Conservation (phyloP, 2,797 vertebrate genomes). For the Chrosomus eos region DNA sequence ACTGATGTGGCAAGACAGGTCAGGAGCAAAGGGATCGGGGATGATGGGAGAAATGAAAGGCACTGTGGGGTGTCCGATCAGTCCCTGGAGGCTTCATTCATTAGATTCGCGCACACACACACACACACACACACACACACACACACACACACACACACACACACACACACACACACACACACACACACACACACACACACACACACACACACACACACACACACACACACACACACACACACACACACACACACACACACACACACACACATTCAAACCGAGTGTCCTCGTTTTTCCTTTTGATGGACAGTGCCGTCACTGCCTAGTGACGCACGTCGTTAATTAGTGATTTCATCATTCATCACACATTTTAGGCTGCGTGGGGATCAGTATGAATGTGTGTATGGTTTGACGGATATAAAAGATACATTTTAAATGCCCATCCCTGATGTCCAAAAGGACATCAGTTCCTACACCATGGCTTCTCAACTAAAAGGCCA, state of each 20-base stretch:
- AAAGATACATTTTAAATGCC: neutral
- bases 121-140: constrained; percentile 32
- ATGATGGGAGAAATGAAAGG: constrained; percentile 39
- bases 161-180: constrained; percentile 31
- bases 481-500: neutral
- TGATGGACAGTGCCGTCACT: constrained; percentile 14
- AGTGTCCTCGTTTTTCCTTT: constrained; percentile 19
- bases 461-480: neutral
- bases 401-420: constrained; percentile 28
- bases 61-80: constrained; percentile 7
- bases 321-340: constrained; percentile 23
- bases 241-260: constrained; percentile 26
- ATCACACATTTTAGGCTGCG: constrained; percentile 8
- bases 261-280: constrained; percentile 10
- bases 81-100: constrained; percentile 23
- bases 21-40: constrained; percentile 28
- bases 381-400: constrained; percentile 15
- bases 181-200: constrained; percentile 28
- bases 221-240: constrained; percentile 36
- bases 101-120: constrained; percentile 29
- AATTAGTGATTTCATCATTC: constrained; percentile 24
- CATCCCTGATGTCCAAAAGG: too few species aligned
- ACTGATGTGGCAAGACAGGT: constrained; percentile 43
- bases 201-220: constrained; percentile 35
- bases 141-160: constrained; percentile 30